Base-by-base conservation (phyloP, 2,888 invertebrate genomes). In the Euspilapteryx auroguttella region DNA sequence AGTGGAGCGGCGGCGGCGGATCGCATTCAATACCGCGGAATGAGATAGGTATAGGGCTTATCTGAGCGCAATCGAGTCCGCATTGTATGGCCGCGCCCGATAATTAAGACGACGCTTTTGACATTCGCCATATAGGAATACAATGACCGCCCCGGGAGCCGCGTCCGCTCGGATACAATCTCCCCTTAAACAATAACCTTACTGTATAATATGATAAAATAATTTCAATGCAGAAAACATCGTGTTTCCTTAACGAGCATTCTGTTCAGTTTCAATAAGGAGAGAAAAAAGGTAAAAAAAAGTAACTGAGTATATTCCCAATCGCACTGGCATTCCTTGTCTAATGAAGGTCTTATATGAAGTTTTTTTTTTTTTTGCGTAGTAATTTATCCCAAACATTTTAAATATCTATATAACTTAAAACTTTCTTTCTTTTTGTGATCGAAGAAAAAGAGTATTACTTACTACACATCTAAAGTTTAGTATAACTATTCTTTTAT, bases 91-190 rank as follows among this genome's bases (percentile, higher is more conserved):
- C 64, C 58, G 64, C 63, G 55, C 63, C 66, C 59, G 75, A 73
- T 75, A 73, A 75, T 73, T 73, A 75, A 75, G 75, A 73, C 73
- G 69, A 73, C 65, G 68, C 57, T 73, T 75, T 73, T 75, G 75
- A 75, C 73, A 71, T 69, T 73, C 68, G 58, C 75, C 73, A 66
- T 75, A 75, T 71, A 73, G 64, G 73, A 71, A 68, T 62, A 75
- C 73, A 75, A 75, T 73, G 69, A 71, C 56, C 65, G 71, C 71
- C 63, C 58, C 69, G 59, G 68, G 69, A 68, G 62, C 49, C 44
- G 27, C 31, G 30, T 32, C 47, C 50, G 53, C 47, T 55, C 55
- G 65, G 69, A 73, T 71, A 63, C 51, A 62, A 69, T 71, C 69
- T 64, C 57, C 56, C 54, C 52, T 63, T 62, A 66, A 66, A 69